Base-by-base conservation (phyloP, 2,113 vertebrate genomes). In the Scopus umbretta region DNA sequence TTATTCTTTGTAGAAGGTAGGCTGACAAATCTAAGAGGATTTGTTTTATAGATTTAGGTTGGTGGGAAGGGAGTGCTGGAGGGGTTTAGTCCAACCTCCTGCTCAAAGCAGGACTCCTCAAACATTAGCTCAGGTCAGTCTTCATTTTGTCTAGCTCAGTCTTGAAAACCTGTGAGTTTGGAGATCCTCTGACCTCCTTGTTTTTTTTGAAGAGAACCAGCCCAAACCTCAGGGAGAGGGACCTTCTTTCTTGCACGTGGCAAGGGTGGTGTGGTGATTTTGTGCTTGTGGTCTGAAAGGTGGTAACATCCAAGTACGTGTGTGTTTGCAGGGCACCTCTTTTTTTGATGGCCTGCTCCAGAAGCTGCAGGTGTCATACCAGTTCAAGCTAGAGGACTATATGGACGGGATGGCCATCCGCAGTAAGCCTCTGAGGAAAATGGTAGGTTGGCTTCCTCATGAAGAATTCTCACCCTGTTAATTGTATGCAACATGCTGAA, bases 341-440 rank as follows among this genome's bases (percentile, higher is more conserved):
- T 99, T 99, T 97, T 99, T 99, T 95, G 99, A 99, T 34, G 89
- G 98, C 36, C 98, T 99, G 30, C 99, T 99, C 87, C 99, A 99
- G 97, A 99, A 99, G 96, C 98, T 99, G 78, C 99, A 99, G 97
- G 97, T 98, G 23, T 98, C 98, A 13, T 99, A 99, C 96, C 99
- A 99, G 96, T 99, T 99, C 96, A 99, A 99, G 67, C 96, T 99
- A 15, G 99, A 99, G 80, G 99, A 99, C 90, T 99, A 99, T 80
- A 99, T 99, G 99, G 99, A 99, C 2, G 99, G 99, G 62, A 98
- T 99, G 98, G 99, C 99, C 36, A 99, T 99, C 97, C 99, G 99
- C 85, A 98, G 99, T 71, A 99, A 99, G 61, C 99, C 99, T 17
- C 98, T 99, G 94, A 98, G 98, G 73, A 99, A 99, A 97, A 99